Percentiles rank a stretch among this genome's conserved stretches.
phyloP scores from a whole-genome alignment of 2,888 invertebrate genomes.

The Drosophila setosimentum region DNA sequence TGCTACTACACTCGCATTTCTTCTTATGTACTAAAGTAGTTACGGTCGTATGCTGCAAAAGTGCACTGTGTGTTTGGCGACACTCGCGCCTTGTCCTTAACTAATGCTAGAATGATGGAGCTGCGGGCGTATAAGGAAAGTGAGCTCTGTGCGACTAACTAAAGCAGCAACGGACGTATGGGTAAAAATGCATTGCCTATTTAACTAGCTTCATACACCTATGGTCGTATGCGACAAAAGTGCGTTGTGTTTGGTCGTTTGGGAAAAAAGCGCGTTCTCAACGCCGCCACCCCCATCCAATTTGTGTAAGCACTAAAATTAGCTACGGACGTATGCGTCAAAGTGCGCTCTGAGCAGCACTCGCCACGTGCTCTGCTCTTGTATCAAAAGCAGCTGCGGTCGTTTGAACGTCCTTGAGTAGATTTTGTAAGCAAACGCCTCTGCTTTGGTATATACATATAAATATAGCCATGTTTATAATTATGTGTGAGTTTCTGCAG shows the following conservation, averaged over 20 bases:
- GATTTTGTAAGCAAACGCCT: constrained; percentile 1
- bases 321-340: constrained; percentile 1
- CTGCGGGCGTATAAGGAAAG: too few species aligned
- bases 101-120: too few species aligned
- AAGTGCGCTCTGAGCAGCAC: constrained; percentile 8
- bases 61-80: too few species aligned
- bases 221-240: background rate
- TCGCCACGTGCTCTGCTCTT: background rate
- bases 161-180: background rate
- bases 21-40: background rate
- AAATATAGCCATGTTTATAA: background rate
- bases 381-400: background rate
- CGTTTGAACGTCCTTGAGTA: constrained; percentile 36
- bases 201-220: too few species aligned
- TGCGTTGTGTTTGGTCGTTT: background rate
- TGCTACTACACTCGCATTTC: background rate
- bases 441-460: background rate
- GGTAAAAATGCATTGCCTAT: background rate
- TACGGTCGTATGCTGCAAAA: background rate
- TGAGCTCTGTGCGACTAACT: too few species aligned
- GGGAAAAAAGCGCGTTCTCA: background rate
- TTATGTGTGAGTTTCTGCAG: background rate
- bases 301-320: background rate
- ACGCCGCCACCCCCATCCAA: background rate
- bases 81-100: too few species aligned